These are phyloP conservation scores for Macrosteles quadrilineatus DNA, from an alignment of 1,140 invertebrate genomes.

Conservation along the genomic window DNA sequence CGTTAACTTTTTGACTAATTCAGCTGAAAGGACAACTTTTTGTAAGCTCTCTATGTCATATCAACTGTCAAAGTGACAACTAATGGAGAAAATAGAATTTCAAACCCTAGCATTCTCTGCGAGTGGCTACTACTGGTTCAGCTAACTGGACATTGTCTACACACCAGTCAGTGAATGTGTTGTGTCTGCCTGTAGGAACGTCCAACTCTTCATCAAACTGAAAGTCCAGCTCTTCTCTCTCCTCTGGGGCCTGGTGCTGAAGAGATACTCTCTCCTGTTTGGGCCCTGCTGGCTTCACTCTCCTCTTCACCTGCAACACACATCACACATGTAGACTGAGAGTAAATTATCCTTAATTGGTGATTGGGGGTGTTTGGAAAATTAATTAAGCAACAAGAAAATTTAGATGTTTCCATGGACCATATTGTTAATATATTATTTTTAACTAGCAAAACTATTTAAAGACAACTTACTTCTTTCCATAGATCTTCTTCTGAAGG, in stretches of 20 bases:
- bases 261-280: slow-evolving; percentile 28
- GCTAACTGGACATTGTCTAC: too few relatives aligned
- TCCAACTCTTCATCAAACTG: slow-evolving; percentile 96
- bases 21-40: too few relatives aligned
- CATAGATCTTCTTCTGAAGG: slow-evolving; percentile 35
- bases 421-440: neutral
- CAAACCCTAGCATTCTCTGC: too few relatives aligned
- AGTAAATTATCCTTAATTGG: slow-evolving; percentile 11
- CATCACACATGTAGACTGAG: slow-evolving; percentile 19
- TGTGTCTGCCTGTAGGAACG: slow-evolving; percentile 67
- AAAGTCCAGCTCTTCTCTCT: slow-evolving; percentile 80
- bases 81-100: too few relatives aligned
- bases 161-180: slow-evolving; percentile 78
- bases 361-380: too few relatives aligned
- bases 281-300: slow-evolving; percentile 50
- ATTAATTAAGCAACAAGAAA: too few relatives aligned
- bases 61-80: too few relatives aligned
- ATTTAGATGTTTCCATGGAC: neutral
- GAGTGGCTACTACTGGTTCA: too few relatives aligned
- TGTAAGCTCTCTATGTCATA: too few relatives aligned
- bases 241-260: slow-evolving; percentile 34
- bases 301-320: slow-evolving; percentile 54
- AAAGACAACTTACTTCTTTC: slow-evolving; percentile 39
- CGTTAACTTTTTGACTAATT: too few relatives aligned
- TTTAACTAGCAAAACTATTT: too few relatives aligned